phyloP scores from a whole-genome alignment of 2,888 invertebrate genomes.

The Agriopis aurantiaria region DNA sequence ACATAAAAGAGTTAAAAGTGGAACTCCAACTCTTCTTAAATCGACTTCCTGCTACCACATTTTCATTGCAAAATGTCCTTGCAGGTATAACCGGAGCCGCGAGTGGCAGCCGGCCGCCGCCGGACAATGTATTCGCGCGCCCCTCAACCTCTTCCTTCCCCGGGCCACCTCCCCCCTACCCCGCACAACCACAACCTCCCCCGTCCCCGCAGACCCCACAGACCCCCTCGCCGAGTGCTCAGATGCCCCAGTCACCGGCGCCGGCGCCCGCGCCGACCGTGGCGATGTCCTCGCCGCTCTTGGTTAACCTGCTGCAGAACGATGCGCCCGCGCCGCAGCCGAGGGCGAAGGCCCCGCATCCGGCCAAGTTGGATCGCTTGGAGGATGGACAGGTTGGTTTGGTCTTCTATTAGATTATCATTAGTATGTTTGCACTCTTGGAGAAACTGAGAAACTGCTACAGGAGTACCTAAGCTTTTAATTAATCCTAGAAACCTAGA shows the following conservation, averaged over 20 bases:
- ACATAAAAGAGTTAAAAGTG: background rate
- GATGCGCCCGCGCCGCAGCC: constrained; percentile 87
- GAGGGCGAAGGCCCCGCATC: constrained; percentile 69
- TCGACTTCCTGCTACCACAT: background rate
- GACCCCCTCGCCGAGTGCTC: constrained; percentile 6
- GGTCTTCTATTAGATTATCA: background rate
- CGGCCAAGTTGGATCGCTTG: constrained; percentile 73
- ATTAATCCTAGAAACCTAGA: too few relatives aligned
- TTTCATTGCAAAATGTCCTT: too few relatives aligned
- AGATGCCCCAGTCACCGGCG: constrained; percentile 46
- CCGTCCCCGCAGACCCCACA: constrained; percentile 42
- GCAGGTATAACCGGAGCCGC: constrained; percentile 61
- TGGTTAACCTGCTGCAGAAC: constrained; percentile 96
- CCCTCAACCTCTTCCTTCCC: constrained; percentile 70
- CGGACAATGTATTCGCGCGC: constrained; percentile 65
- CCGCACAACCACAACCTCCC: constrained; percentile 53
- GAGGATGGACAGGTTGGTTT: constrained; percentile 74
- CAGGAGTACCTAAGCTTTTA: too few relatives aligned
- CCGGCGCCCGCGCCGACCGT: constrained; percentile 79
- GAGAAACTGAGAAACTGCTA: too few relatives aligned
- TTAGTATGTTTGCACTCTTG: too few relatives aligned
- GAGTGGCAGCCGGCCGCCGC: constrained; percentile 32
- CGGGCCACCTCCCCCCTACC: constrained; percentile 75
- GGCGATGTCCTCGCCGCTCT: constrained; percentile 94
- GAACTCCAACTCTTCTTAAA: background rate